Evolutionary conservation across 1,140 invertebrate genomes (phyloP).

Genomic region (Trachelipus rathkii): DNA sequence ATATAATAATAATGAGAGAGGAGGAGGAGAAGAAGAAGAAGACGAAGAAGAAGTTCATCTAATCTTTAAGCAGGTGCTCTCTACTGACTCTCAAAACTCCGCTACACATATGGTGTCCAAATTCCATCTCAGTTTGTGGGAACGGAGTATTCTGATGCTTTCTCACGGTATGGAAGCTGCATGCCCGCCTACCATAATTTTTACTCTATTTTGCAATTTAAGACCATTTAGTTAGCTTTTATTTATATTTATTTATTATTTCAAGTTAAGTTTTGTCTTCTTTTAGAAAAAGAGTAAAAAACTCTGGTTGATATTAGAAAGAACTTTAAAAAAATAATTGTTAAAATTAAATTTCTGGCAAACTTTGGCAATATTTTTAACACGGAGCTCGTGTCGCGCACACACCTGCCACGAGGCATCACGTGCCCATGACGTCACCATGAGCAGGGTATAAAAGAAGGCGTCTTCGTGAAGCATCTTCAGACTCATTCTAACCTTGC

Average conservation of each 20-base stretch:
- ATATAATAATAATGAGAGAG: too few species aligned
- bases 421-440: constrained; percentile 43
- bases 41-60: not conserved
- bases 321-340: too few species aligned
- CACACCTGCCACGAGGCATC: constrained; percentile 45
- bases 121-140: constrained; percentile 4
- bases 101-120: constrained; percentile 7
- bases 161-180: constrained; percentile 10
- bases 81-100: not conserved
- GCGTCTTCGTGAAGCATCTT: not conserved
- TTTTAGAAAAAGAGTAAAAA: too few species aligned
- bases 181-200: not conserved
- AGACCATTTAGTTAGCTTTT: too few species aligned
- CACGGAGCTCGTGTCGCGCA: constrained; percentile 44
- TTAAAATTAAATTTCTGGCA: too few species aligned
- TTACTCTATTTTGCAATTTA: too few species aligned
- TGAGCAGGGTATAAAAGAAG: constrained; percentile 30
- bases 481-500: constrained; percentile 38
- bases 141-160: constrained; percentile 2
- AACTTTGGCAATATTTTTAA: too few species aligned
- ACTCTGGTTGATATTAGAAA: too few species aligned
- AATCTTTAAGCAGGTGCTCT: constrained; percentile 12
- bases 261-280: too few species aligned
- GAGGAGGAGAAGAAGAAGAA: too few species aligned
- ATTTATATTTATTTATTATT: too few species aligned